Base-by-base conservation (phyloP, 1,140 invertebrate species). In the Zaprionus ghesquierei region DNA sequence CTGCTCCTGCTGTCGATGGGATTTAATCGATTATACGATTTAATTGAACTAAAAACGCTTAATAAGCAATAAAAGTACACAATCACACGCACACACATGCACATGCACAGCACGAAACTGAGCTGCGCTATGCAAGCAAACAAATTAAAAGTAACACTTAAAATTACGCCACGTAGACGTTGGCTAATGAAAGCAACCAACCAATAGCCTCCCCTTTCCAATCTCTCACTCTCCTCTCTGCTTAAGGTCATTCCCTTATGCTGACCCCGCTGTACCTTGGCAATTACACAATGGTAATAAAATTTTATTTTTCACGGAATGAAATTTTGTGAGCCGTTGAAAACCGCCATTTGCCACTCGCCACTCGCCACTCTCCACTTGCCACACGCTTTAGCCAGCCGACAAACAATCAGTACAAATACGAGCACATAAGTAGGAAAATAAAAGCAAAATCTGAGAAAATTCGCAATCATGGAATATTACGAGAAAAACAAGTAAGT, bases 41-140 rank as follows among this genome's bases (percentile, higher is more conserved):
- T 86, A 86, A 86, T 86, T 86, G 82, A 86, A 86, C 82, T 86
- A 87, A 86, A 86, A 86, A 89, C 84, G 82, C 82, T 86, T 86
- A 86, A 86, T 86, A 86, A 86, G 82, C 84, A 89, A 87, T 89
- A 86, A 86, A 86, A 86, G 71, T 62, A 53, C 58, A 81, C 70
- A 86, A 54, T 71, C 58, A 54, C 59, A 71, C 58, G 78, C 61
- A 81, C 33, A 65, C n/a, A 54, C 31, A 75, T 6, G 55, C 8
- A 15, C 27, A 22, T 20, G 22, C 15, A 23, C 49, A 29, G 53
- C 18, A 51, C 54, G 38, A 33, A 23, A 56, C 35, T 71, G 56
- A 54, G 49, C 60, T 69, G 15, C 41, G 13, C 41, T 51, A 56
- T 49, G 55, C 66, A 51, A 38, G 72, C 75, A 79, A 79, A 87